These are phyloP conservation scores for Engystomops pustulosus DNA, from an alignment of 2,113 vertebrate genomes.

Conservation along the genomic window DNA sequence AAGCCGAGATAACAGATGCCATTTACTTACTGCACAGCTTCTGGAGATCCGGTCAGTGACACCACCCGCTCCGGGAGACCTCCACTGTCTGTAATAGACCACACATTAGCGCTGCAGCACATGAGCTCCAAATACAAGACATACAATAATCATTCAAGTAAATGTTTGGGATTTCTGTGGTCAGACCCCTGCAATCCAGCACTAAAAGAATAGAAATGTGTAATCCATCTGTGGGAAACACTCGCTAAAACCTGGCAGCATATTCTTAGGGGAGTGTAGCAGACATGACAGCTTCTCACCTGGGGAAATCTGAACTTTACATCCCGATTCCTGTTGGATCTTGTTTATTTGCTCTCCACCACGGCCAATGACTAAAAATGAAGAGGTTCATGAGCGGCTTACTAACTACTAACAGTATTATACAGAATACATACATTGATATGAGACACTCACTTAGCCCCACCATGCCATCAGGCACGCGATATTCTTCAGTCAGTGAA, in stretches of 20 bases:
- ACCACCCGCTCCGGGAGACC: slow-evolving; percentile 87
- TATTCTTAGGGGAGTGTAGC: no score
- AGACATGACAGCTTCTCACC: no score
- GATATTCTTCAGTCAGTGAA: slow-evolving; percentile 86
- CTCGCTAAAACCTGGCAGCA: no score
- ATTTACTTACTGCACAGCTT: slow-evolving; percentile 84
- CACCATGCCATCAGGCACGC: slow-evolving; percentile 92
- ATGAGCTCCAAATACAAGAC: no score
- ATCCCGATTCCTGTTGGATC: slow-evolving; percentile 94
- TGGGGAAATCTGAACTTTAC: slow-evolving; percentile 94
- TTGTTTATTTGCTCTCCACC: slow-evolving; percentile 96
- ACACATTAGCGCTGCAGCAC: no score
- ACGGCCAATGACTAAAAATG: slow-evolving; percentile 84
- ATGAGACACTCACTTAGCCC: slow-evolving; percentile 87
- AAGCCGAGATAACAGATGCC: no score
- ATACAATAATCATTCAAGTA: no score
- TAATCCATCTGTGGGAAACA: no score
- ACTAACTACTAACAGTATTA: background rate
- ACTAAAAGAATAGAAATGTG: no score
- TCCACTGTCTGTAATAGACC: slow-evolving; percentile 78
- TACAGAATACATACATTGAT: background rate
- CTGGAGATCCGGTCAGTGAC: slow-evolving; percentile 84
- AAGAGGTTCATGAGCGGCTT: background rate
- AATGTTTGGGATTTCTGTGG: no score
- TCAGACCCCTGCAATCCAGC: no score